Base-by-base conservation (phyloP, 1,140 invertebrate genomes). In the Aphaenogaster ashmeadi region DNA sequence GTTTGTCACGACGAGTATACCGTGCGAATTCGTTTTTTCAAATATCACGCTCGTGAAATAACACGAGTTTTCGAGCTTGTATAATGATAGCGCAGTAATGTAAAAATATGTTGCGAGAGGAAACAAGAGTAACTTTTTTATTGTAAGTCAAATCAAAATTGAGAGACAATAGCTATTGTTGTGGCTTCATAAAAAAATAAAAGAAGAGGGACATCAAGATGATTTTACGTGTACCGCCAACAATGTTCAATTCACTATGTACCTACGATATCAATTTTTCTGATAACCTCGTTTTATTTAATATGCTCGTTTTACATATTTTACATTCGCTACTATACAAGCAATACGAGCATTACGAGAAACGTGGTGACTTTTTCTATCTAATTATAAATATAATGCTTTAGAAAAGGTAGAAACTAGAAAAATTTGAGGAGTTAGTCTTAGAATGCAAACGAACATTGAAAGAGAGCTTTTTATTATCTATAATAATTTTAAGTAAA, bases 61-160 rank as follows among this genome's bases (percentile, higher is more conserved):
- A 81, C 36, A 81, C 38, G 27, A 41, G 64, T 81, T 81, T 27
- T 56, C 21, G 60, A 81, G n/a, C 71, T 71, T 81, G 41, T 69
- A 79, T 78, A 78, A 80, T 71, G 21, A 56, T 44, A 50, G 44
- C 33, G n/a, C 21, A 18, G n/a, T 71, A 71, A 81, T 71, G 27
- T 71, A 33, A 56, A 81, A 56, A 44, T 71, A 71, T 81, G 21
- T 58, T 11, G 54, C 13, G 33, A 52, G 15, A 21, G 64, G 41
- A 71, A 69, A 81, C 36, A 80, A 67, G 3, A 44, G 13, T 69
- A 81, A 33, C 36, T 33, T 56, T 81, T 56, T 54, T 54, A 81
- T 54, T 41, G 21, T 8, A 56, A 56, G 36, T 13, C 1, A 56
- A 69, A 41, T 81, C 15, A 81, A 56, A 56, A 81, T 81, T 58